Evolutionary conservation across 2,113 vertebrate genomes (phyloP).

Genomic region (Bubo blakistoni): DNA sequence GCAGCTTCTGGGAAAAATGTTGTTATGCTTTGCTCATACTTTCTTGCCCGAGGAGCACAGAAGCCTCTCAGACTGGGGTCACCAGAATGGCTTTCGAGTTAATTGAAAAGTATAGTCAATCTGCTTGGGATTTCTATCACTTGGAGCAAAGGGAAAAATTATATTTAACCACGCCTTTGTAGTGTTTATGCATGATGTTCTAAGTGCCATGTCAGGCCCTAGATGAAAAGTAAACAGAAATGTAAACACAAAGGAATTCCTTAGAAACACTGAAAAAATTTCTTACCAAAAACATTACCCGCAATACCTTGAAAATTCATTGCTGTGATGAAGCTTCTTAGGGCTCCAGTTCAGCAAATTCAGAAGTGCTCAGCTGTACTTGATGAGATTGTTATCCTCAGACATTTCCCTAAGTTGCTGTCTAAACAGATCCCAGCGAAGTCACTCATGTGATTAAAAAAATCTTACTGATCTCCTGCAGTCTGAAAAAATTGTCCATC

Average conservation of each 20-base stretch:
- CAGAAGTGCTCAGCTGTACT: not conserved
- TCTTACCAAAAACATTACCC: not conserved
- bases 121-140: not conserved
- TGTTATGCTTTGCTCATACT: not conserved
- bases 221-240: not conserved
- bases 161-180: not conserved
- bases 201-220: not conserved
- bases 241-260: not conserved
- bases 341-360: not conserved
- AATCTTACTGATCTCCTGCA: not conserved
- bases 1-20: not conserved
- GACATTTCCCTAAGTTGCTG: not conserved
- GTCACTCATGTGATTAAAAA: not conserved
- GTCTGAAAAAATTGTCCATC: not conserved
- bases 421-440: not conserved
- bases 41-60: constrained; percentile 15
- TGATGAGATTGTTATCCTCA: not conserved
- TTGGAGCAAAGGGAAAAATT: not conserved
- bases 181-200: not conserved
- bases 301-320: not conserved
- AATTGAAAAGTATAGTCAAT: constrained; percentile 24
- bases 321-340: not conserved
- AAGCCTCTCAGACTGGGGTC: not conserved
- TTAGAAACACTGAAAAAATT: not conserved
- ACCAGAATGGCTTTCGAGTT: constrained; percentile 29